A percentile compares a stretch with the other conserved stretches of the same genome.
Conservation (phyloP, 2,797 vertebrate species). For the Lutjanus argentimaculatus region DNA sequence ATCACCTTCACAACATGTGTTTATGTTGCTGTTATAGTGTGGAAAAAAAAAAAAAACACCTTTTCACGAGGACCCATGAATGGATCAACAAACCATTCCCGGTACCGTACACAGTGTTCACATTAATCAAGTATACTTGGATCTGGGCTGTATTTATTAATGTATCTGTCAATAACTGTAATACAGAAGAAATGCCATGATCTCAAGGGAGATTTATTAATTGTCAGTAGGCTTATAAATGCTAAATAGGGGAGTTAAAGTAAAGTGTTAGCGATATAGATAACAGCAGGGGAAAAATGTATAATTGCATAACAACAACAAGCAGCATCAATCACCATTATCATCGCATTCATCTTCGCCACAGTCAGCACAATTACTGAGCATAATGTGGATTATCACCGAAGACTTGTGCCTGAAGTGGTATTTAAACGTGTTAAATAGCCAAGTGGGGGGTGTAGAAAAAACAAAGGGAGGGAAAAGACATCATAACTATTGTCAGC, state of each 20-base stretch:
- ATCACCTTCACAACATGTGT: no score
- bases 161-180: not conserved
- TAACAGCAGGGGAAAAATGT: not conserved
- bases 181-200: no score
- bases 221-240: not conserved
- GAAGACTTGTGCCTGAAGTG: not conserved
- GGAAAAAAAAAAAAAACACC: no score
- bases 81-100: no score
- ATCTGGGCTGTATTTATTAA: no score
- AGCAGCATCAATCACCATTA: not conserved
- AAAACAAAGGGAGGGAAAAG: no score
- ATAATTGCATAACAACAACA: not conserved
- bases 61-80: no score
- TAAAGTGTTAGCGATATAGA: not conserved
- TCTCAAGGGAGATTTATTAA: no score
- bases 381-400: not conserved
- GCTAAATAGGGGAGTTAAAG: not conserved
- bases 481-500: no score
- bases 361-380: conserved; percentile 7
- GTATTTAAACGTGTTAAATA: not conserved
- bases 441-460: not conserved
- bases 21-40: no score
- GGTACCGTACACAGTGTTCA: no score
- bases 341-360: not conserved
- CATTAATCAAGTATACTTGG: no score